Conservation (phyloP, 2,113 vertebrate genomes). For the Donacobius atricapilla region DNA sequence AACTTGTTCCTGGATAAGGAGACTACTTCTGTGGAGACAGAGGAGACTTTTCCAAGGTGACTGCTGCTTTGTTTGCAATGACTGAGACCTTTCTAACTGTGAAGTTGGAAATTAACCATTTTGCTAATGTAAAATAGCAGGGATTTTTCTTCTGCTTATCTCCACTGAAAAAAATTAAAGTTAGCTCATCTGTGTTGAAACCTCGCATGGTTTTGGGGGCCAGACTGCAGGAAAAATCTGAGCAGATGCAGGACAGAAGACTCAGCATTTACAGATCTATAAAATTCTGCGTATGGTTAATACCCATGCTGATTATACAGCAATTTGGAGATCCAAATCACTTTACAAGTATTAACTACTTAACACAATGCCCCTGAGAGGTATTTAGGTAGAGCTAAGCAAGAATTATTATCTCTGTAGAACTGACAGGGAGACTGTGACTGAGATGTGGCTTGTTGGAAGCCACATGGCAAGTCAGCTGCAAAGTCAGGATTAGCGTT, state of each 20-base stretch:
- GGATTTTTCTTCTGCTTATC: not conserved
- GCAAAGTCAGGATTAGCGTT: constrained; percentile 15
- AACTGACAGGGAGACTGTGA: not conserved
- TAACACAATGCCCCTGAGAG: constrained; percentile 33
- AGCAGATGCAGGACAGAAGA: constrained; percentile 7
- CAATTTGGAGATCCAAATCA: constrained; percentile 40
- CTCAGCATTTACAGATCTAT: not conserved
- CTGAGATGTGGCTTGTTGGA: constrained; percentile 14
- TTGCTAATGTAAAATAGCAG: not conserved
- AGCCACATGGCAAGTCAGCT: not conserved
- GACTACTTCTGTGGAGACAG: not conserved
- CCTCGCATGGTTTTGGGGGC: not conserved
- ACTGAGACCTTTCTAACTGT: not conserved
- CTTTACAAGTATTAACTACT: constrained; percentile 48
- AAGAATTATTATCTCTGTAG: constrained; percentile 40
- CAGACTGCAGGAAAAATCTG: not conserved
- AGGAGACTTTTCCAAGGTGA: not conserved
- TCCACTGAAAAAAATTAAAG: not conserved
- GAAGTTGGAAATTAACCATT: not conserved
- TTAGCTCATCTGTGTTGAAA: not conserved
- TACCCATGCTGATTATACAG: constrained; percentile 30
- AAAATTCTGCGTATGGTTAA: constrained; percentile 20
- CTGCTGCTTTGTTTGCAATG: not conserved
- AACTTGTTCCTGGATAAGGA: not conserved
- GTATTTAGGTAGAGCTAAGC: constrained; percentile 34